Conservation (phyloP, 2,888 invertebrate genomes). For the Drosophila anomelani region DNA sequence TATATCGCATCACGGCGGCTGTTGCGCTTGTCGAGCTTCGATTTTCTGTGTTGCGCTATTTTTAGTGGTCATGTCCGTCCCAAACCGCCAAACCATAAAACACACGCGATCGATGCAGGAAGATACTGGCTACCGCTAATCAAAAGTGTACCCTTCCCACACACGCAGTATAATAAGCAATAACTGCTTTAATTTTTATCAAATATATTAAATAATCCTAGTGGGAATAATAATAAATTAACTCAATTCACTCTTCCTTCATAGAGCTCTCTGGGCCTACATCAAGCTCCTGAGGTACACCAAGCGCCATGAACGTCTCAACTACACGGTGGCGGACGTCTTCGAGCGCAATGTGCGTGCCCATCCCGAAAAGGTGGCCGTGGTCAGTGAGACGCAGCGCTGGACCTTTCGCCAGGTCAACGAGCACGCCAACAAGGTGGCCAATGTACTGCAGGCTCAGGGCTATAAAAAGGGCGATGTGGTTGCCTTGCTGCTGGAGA, state of each 20-base stretch:
- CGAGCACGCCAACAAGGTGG: constrained; percentile 93
- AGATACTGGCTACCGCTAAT: constrained; percentile 21
- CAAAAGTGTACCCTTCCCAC: constrained; percentile 1
- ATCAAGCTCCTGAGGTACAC: constrained; percentile 88
- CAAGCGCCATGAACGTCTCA: constrained; percentile 87
- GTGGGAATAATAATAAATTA: background rate
- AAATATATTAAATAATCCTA: background rate
- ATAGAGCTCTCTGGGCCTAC: constrained; percentile 90
- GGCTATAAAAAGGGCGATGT: constrained; percentile 94
- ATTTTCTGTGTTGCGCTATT: constrained; percentile 51
- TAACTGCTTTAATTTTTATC: constrained; percentile 1
- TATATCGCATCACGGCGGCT: constrained; percentile 39
- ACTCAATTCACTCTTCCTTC: background rate
- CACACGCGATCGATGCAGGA: constrained; percentile 46
- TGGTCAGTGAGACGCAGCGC: constrained; percentile 89
- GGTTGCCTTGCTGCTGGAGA: constrained; percentile 95
- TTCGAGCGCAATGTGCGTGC: constrained; percentile 90
- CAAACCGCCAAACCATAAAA: constrained; percentile 59
- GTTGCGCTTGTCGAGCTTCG: constrained; percentile 45
- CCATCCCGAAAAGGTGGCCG: constrained; percentile 93
- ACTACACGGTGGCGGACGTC: constrained; percentile 91
- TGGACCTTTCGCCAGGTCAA: constrained; percentile 94
- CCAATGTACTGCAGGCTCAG: constrained; percentile 90
- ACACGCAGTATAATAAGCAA: background rate
- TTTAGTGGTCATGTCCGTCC: constrained; percentile 41